Conservation (phyloP, 2,888 invertebrate genomes). For the Epirrhoe tristata region DNA sequence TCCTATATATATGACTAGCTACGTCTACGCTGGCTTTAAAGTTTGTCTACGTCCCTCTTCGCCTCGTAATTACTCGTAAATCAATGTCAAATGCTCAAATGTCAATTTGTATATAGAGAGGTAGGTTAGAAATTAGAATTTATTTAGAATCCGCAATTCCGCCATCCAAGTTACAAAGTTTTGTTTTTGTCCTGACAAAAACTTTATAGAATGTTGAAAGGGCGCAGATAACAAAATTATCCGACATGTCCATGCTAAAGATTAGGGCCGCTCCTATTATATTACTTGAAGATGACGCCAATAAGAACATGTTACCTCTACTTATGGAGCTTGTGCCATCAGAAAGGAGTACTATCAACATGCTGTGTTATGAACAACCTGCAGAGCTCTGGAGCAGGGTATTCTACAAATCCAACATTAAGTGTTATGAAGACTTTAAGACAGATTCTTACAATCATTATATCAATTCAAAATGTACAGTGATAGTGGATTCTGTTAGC, state of each 20-base stretch:
- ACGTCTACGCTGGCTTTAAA: no score
- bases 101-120: no score
- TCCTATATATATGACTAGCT: no score
- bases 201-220: no score
- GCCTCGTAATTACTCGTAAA: no score
- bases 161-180: no score
- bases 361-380: slow-evolving; percentile 73
- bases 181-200: no score
- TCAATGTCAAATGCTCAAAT: no score
- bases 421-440: slow-evolving; percentile 58
- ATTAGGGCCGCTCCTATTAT: slow-evolving; percentile 67
- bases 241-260: slow-evolving; percentile 67
- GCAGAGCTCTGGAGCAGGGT: slow-evolving; percentile 62
- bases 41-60: no score
- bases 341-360: slow-evolving; percentile 54
- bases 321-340: slow-evolving; percentile 59
- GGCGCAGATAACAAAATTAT: not conserved
- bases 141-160: no score
- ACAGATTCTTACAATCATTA: slow-evolving; percentile 49
- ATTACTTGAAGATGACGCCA: slow-evolving; percentile 70
- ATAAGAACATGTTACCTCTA: slow-evolving; percentile 69
- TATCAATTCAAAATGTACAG: slow-evolving; percentile 53
- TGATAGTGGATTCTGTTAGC: slow-evolving; percentile 75
- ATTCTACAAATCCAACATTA: slow-evolving; percentile 55
- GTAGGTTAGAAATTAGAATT: no score